Evolutionary conservation across 2,888 invertebrate genomes (phyloP), one percentile per base, ranked within the genome.

Genomic region (Blera fallax): DNA sequence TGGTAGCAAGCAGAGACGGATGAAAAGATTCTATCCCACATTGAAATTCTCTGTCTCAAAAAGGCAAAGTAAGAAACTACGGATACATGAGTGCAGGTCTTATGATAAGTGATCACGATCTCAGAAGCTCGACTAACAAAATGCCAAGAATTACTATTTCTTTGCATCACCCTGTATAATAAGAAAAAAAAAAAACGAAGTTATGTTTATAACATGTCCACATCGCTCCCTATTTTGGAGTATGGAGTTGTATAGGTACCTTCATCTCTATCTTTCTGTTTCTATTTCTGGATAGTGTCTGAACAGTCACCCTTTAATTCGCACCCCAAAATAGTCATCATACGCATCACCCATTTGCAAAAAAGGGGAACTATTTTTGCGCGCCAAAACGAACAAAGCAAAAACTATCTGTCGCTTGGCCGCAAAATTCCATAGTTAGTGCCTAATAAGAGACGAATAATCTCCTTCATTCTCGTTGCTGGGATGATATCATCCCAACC

Each of bases 281-380:
- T 56, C 67, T 77, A 77, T 77, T 77, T 69, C 43, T 32, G 60
- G 50, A 52, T 4, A 43, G 69, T 69, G 77, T 60, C 77, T 77
- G 50, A 40, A 72, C 65, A 77, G 52, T 82, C 82, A 82, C 82
- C 77, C 77, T 72, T 82, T 77, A 29, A 72, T 60, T 77, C 72
- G 78, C 72, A 77, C 74, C 72, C 82, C 54, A 72, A 78, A 82
- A 82, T 82, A 78, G 82, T 60, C 77, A 78, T 45, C 70, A 50
- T 69, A 72, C 56, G 56, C 70, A 77, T 67, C 58, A 60, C 65
- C 14, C 72, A 60, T 60, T 81, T 16, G 45, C 72, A 18, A 37
- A 64, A 50, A 69, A 54, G 43, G 24, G 27, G 72, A 32, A 78
- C 78, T 83, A 83, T 83, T 78, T 83, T 83, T 45, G 78, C 78